Conservation (phyloP, 2,797 vertebrate species). For the Setipinna tenuifilis region DNA sequence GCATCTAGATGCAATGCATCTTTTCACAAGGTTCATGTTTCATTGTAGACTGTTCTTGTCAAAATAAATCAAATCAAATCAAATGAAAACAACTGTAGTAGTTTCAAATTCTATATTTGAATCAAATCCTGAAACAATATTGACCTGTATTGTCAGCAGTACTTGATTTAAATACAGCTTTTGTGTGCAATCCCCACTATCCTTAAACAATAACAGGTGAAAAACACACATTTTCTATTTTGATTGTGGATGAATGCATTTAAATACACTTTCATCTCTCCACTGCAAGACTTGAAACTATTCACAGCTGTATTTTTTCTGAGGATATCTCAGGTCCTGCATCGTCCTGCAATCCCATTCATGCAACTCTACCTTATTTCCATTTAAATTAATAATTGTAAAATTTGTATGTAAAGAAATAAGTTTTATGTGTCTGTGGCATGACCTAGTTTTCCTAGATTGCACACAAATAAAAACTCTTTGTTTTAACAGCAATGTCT, state of each 20-base stretch:
- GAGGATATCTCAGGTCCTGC: not conserved
- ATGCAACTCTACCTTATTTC: not conserved
- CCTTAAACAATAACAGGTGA: not conserved
- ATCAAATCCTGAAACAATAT: too few relatives aligned
- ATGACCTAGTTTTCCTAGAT: not conserved
- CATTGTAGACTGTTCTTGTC: too few relatives aligned
- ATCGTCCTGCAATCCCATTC: too few relatives aligned
- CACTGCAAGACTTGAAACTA: not conserved
- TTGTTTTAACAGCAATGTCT: not conserved
- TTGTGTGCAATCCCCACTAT: too few relatives aligned
- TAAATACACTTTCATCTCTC: not conserved
- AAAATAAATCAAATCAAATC: too few relatives aligned
- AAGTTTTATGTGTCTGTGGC: not conserved
- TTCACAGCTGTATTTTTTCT: not conserved
- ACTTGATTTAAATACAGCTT: too few relatives aligned
- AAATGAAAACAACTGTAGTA: too few relatives aligned
- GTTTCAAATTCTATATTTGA: too few relatives aligned
- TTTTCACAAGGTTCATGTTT: too few relatives aligned
- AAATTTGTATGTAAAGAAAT: not conserved
- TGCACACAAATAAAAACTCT: not conserved
- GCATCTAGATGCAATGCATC: too few relatives aligned
- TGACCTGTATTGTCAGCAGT: too few relatives aligned
- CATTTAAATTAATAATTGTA: not conserved
- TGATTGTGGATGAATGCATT: not conserved
- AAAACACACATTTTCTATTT: not conserved